A percentile compares a stretch with the other conserved stretches of the same genome.
Conservation (phyloP, 2,797 vertebrate genomes). For the Ctenopoma multispine region DNA sequence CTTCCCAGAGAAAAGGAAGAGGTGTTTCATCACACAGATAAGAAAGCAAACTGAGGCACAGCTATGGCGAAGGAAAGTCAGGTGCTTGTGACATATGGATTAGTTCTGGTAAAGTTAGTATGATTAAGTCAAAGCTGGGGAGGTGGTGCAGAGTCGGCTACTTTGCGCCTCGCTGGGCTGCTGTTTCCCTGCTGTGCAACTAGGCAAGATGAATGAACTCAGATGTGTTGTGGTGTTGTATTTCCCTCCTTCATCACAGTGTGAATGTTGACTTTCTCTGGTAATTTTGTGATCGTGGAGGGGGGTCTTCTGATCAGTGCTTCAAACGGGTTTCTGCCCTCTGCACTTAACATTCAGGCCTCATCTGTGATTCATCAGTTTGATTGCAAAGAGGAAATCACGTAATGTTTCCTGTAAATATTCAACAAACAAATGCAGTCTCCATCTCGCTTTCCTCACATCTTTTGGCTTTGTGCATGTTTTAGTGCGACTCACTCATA, state of each 20-base stretch:
- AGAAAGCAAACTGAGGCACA: slow-evolving; percentile 49
- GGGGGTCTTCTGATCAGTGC: slow-evolving; percentile 33
- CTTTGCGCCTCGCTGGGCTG: slow-evolving; percentile 16
- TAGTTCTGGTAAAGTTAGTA: slow-evolving; percentile 73
- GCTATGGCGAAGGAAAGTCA: slow-evolving; percentile 37
- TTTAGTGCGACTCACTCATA: slow-evolving; percentile 19
- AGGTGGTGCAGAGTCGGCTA: slow-evolving; percentile 34
- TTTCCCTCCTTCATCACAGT: slow-evolving; percentile 49
- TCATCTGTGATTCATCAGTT: slow-evolving; percentile 32
- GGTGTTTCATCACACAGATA: slow-evolving; percentile 73
- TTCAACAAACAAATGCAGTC: neutral
- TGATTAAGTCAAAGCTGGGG: slow-evolving; percentile 65
- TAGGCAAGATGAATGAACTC: slow-evolving; percentile 67
- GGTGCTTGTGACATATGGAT: slow-evolving; percentile 69
- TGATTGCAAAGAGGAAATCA: slow-evolving; percentile 18
- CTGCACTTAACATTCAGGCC: slow-evolving; percentile 15
- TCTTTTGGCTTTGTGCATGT: neutral
- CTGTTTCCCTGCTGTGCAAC: slow-evolving; percentile 50
- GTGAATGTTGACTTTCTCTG: slow-evolving; percentile 33
- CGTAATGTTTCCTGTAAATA: slow-evolving; percentile 8
- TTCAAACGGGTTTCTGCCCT: slow-evolving; percentile 17
- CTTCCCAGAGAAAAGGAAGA: slow-evolving; percentile 41
- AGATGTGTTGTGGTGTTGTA: slow-evolving; percentile 46
- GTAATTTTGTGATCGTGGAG: slow-evolving; percentile 31
- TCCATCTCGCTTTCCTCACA: neutral